Evolutionary conservation across 2,888 invertebrate species (phyloP).

Genomic region (Aplocera efformata): DNA sequence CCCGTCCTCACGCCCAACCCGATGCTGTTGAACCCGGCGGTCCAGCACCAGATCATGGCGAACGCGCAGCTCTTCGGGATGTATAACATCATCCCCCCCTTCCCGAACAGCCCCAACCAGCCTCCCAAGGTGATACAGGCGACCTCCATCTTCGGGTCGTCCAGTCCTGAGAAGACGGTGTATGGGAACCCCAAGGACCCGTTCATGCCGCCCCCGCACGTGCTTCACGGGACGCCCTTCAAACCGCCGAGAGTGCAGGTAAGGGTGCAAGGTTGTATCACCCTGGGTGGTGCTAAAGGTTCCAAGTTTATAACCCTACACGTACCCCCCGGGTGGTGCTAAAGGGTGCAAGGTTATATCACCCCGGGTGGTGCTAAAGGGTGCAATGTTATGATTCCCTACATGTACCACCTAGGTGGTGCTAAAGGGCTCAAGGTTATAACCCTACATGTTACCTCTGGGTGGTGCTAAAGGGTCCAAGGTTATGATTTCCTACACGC

Average conservation of each 20-base stretch:
- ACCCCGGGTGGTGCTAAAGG: too few species aligned
- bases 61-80: slow-evolving; percentile 6
- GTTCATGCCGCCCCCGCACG: slow-evolving; percentile 77
- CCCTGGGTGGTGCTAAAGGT: too few species aligned
- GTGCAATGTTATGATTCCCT: too few species aligned
- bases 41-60: slow-evolving; percentile 72
- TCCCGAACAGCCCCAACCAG: slow-evolving; percentile 48
- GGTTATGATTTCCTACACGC: too few species aligned
- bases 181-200: slow-evolving; percentile 88
- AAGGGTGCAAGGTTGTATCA: too few species aligned
- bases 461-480: too few species aligned
- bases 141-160: slow-evolving; percentile 82
- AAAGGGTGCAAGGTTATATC: too few species aligned
- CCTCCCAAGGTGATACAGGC: slow-evolving; percentile 82
- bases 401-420: too few species aligned
- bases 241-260: slow-evolving; percentile 44
- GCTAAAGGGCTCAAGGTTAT: too few species aligned
- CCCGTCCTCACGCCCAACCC: slow-evolving; percentile 37
- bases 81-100: slow-evolving; percentile 32
- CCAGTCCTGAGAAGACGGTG: slow-evolving; percentile 80
- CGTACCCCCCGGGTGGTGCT: too few species aligned
- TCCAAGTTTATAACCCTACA: slow-evolving; percentile 4
- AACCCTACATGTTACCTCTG: too few species aligned
- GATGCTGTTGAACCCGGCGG: slow-evolving; percentile 55
- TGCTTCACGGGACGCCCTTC: slow-evolving; percentile 65